Evolutionary conservation across 2,888 invertebrate species (phyloP).

Genomic region (Drosophila falleni): DNA sequence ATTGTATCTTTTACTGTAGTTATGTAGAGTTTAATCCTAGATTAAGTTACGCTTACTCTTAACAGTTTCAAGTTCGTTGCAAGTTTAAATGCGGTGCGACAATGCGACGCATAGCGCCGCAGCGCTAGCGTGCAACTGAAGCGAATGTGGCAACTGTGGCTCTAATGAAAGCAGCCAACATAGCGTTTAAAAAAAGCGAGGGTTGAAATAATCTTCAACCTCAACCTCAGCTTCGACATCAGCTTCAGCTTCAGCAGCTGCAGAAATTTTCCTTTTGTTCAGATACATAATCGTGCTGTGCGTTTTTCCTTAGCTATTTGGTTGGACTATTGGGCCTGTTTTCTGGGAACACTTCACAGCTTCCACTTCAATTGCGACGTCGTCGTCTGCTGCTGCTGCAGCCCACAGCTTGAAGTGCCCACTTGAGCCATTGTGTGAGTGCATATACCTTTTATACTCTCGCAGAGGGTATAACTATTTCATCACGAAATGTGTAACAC

Average conservation of each 20-base stretch:
- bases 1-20: background rate
- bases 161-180: slow-evolving; percentile 28
- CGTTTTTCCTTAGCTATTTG: slow-evolving; percentile 44
- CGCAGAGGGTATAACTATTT: background rate
- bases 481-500: background rate
- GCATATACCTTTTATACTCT: slow-evolving; percentile 34
- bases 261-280: slow-evolving; percentile 49
- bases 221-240: slow-evolving; percentile 21
- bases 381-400: slow-evolving; percentile 18
- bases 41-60: too few species aligned
- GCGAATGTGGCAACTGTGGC: slow-evolving; percentile 16
- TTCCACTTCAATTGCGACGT: slow-evolving; percentile 54
- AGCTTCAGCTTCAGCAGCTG: slow-evolving; percentile 30
- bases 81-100: background rate
- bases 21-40: background rate
- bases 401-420: slow-evolving; percentile 50
- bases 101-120: slow-evolving; percentile 60
- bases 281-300: slow-evolving; percentile 20
- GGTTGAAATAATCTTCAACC: slow-evolving; percentile 58
- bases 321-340: slow-evolving; percentile 21
- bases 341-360: slow-evolving; percentile 58
- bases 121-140: slow-evolving; percentile 67
- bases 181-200: slow-evolving; percentile 35
- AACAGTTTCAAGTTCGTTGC: background rate
- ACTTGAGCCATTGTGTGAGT: slow-evolving; percentile 54